Evolutionary conservation across 2,797 vertebrate species (phyloP).

Genomic region (Anomalospiza imberbis): DNA sequence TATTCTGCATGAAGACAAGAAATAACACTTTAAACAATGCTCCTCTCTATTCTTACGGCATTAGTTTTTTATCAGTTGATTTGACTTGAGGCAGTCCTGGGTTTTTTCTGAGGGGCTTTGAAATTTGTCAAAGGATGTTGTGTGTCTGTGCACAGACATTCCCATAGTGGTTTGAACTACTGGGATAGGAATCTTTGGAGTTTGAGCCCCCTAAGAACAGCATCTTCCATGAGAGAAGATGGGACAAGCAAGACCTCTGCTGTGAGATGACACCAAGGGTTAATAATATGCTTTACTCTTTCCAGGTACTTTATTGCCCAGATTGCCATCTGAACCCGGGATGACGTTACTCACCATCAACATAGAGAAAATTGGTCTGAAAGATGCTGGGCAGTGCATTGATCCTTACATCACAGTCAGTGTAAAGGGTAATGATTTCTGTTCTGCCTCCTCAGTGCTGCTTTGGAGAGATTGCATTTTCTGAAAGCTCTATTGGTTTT

Average conservation of each 20-base stretch:
- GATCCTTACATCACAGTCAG: constrained; percentile 98
- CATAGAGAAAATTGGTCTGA: constrained; percentile 96
- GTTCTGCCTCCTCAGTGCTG: background rate
- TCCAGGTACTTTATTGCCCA: constrained; percentile 92
- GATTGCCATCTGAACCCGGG: constrained; percentile 94
- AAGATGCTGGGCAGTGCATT: constrained; percentile 98
- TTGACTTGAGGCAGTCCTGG: background rate
- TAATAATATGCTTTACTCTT: constrained; percentile 17
- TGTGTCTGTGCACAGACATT: background rate
- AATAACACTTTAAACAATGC: background rate
- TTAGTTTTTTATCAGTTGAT: background rate
- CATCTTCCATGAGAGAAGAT: background rate
- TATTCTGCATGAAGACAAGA: background rate
- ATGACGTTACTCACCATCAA: constrained; percentile 93
- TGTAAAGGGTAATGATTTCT: constrained; percentile 85
- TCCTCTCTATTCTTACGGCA: background rate
- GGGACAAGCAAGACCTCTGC: background rate
- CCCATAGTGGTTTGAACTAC: background rate
- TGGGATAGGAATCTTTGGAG: background rate
- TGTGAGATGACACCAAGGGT: background rate
- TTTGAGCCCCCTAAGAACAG: background rate
- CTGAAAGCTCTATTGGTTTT: background rate
- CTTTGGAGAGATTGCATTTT: background rate
- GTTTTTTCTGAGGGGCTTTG: background rate
- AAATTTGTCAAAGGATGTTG: background rate